A percentile compares a stretch with the other conserved stretches of the same genome.
phyloP scores from a whole-genome alignment of 1,140 invertebrate species.

The Dendrolimus punctatus region DNA sequence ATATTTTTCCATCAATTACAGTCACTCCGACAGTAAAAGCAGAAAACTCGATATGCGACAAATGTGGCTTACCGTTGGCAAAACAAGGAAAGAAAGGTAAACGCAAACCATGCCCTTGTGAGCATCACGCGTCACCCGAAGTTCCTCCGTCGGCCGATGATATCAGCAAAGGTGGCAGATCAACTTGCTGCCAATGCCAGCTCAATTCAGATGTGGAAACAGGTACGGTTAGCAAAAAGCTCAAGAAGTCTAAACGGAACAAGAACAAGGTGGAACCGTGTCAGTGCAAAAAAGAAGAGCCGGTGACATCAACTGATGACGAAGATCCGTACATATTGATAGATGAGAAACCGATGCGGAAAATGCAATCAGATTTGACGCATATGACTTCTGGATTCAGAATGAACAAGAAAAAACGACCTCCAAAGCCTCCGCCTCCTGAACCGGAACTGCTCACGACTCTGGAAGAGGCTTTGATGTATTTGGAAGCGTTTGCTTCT shows the following conservation, averaged over 20 bases:
- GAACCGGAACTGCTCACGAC: constrained; percentile 16
- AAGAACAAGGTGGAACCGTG: constrained; percentile 22
- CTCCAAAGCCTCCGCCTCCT: neutral
- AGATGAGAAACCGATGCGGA: constrained; percentile 19
- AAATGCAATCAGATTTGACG: constrained; percentile 34
- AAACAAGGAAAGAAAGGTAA: too few relatives aligned
- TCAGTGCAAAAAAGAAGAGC: constrained; percentile 24
- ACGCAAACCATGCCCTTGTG: too few relatives aligned
- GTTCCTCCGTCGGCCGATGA: too few relatives aligned
- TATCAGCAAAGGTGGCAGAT: too few relatives aligned
- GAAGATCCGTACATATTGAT: constrained; percentile 7
- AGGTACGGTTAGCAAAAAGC: constrained; percentile 3
- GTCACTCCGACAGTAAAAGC: too few relatives aligned
- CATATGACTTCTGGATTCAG: constrained; percentile 37
- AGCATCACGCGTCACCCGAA: too few relatives aligned
- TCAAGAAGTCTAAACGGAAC: neutral
- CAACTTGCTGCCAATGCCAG: too few relatives aligned
- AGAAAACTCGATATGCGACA: too few relatives aligned
- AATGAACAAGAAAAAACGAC: constrained; percentile 18
- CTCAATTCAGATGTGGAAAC: neutral
- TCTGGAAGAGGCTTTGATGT: constrained; percentile 34
- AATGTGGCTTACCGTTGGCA: too few relatives aligned
- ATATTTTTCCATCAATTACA: too few relatives aligned
- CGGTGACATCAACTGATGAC: constrained; percentile 4
- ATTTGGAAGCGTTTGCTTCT: constrained; percentile 17